Conservation (phyloP, 1,140 invertebrate genomes). For the Aleiodes sp. region DNA sequence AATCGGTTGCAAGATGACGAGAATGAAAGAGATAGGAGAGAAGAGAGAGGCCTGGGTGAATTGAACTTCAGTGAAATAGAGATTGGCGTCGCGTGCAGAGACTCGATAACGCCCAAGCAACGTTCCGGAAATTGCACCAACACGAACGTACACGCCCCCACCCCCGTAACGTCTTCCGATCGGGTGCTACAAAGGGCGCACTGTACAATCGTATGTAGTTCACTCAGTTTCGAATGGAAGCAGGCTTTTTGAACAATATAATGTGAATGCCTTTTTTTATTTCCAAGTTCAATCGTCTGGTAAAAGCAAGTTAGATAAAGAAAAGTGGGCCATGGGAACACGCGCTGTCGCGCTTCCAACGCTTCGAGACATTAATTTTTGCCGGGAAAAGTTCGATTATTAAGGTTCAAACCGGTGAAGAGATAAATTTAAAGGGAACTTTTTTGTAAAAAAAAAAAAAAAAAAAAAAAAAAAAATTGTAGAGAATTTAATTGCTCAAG, state of each 20-base stretch:
- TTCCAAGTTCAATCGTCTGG: no score
- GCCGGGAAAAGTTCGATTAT: no score
- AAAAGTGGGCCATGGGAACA: no score
- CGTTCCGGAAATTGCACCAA: conserved; percentile 29
- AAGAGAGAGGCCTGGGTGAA: neutral
- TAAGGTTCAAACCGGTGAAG: no score
- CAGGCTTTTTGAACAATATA: neutral
- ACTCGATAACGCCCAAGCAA: conserved; percentile 23
- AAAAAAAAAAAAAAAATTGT: no score
- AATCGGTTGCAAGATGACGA: neutral
- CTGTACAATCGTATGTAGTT: conserved; percentile 1
- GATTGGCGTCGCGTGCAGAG: conserved; percentile 32
- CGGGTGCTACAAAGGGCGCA: neutral
- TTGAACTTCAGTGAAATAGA: conserved; percentile 13
- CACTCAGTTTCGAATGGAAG: neutral
- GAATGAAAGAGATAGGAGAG: no score
- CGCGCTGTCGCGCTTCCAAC: no score
- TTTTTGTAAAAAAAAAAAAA: no score
- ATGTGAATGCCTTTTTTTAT: neutral
- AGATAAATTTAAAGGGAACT: no score
- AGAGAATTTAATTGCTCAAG: no score
- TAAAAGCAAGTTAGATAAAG: no score
- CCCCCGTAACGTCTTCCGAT: conserved; percentile 9
- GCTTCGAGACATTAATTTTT: no score
- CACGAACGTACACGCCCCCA: conserved; percentile 20